These are phyloP conservation scores for Tympanoctomys barrerae DNA, from an alignment of 2,797 vertebrate genomes.

Conservation along the genomic window DNA sequence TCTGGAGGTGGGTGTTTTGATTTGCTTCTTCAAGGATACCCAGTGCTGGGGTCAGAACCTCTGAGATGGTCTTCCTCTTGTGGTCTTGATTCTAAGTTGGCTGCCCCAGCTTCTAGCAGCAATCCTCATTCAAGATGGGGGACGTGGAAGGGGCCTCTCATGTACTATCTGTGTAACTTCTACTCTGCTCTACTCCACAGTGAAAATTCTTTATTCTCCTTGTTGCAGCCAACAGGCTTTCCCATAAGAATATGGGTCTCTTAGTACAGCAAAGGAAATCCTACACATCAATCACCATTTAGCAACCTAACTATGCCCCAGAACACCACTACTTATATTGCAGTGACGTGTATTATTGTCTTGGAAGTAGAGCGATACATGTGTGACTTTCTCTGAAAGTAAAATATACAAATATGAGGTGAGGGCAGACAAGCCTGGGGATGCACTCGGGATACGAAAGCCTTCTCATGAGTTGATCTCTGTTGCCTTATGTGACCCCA, in stretches of 20 bases:
- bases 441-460: background rate
- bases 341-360: background rate
- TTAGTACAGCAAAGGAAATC: background rate
- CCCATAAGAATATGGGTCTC: background rate
- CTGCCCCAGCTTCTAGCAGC: accelerated
- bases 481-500: background rate
- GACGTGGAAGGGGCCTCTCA: accelerated
- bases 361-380: background rate
- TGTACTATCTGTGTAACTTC: accelerated
- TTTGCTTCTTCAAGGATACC: background rate
- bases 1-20: background rate
- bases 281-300: background rate
- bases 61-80: no score
- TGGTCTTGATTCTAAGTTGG: background rate
- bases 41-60: background rate
- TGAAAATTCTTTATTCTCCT: background rate
- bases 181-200: background rate
- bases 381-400: background rate
- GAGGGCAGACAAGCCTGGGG: background rate
- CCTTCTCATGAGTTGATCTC: background rate
- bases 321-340: background rate
- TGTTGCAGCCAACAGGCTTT: background rate
- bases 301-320: background rate
- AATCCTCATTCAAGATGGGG: background rate
- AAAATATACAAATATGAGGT: background rate